Base-by-base conservation (phyloP, 2,113 vertebrate species). In the Tinamus guttatus region DNA sequence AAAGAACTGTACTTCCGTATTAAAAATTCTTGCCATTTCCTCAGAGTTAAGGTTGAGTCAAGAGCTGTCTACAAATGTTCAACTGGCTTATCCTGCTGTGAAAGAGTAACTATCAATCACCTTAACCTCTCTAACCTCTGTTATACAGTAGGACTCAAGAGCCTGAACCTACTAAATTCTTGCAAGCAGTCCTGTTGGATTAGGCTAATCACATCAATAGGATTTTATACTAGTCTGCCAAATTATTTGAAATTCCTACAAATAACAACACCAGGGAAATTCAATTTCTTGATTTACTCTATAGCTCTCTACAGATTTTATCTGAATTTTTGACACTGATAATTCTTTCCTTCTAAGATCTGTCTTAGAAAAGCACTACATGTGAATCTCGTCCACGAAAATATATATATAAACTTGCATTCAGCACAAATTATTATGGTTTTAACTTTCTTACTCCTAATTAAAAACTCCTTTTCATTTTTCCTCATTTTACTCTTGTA, bases 361-460 rank as follows among this genome's bases (percentile, higher is more conserved):
- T 84, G 24, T n/a, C 67, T 94, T 67, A 71, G 51, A 51, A 75
- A 79, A 75, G 51, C 45, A 1, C 32, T 81, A 47, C 54, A 21
- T 70, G 20, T 40, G n/a, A 80, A 87, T 81, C 40, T 8, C 40
- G 15, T 70, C 32, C 1, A 27, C 67, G 34, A 87, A 62, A 58
- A 54, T n/a, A 67, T 13, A 75, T 14, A 41, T 67, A 64, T 3
- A 85, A 79, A 49, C 36, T 71, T 91, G 27, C 8, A 38, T 92
- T 95, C 59, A 83, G n/a, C 43, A 74, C 52, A 93, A 92, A 93
- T 75, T 43, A 88, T 12, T 87, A 75, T 40, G 45, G 34, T 25
- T 69, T 93, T 93, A 27, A 77, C 82, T 94, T 93, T 85, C 71
- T 58, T 83, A 47, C 10, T 90, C 41, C 68, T 75, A 28, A 51